These are phyloP conservation scores for Pachyseris speciosa DNA, from an alignment of 64 coral and sea anemone genomes.

Conservation along the genomic window DNA sequence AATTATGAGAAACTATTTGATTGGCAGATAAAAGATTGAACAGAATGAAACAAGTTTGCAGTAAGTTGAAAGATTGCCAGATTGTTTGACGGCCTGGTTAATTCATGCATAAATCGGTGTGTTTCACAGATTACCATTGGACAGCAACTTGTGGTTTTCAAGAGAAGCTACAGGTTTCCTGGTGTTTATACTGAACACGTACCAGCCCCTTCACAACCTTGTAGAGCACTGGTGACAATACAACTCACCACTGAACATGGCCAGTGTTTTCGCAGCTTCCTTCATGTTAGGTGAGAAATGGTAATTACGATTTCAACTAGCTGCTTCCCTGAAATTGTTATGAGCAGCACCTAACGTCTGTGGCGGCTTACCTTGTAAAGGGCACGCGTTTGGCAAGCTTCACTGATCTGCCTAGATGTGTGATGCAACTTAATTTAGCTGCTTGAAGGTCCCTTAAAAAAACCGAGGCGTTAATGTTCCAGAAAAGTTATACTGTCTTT, in stretches of 20 bases:
- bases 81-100: neutral
- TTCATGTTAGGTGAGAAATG: slow-evolving; percentile 42
- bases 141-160: slow-evolving; percentile 16
- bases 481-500: no score
- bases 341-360: neutral
- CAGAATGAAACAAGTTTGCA: no score
- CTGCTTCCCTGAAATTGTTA: neutral
- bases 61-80: no score
- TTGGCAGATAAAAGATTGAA: no score
- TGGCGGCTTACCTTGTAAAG: no score
- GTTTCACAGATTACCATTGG: slow-evolving; percentile 47
- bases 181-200: slow-evolving; percentile 42
- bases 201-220: neutral
- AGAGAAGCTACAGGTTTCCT: slow-evolving; percentile 47
- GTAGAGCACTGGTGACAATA: slow-evolving; percentile 10
- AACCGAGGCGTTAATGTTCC: no score
- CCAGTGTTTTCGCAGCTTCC: slow-evolving; percentile 55
- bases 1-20: no score
- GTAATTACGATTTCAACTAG: no score
- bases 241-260: slow-evolving; percentile 44
- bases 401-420: no score
- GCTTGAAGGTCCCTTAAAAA: no score
- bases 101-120: neutral
- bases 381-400: no score
- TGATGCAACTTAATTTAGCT: no score